Conservation (phyloP, 1,140 invertebrate species). For the Himalopsyche phryganea region DNA sequence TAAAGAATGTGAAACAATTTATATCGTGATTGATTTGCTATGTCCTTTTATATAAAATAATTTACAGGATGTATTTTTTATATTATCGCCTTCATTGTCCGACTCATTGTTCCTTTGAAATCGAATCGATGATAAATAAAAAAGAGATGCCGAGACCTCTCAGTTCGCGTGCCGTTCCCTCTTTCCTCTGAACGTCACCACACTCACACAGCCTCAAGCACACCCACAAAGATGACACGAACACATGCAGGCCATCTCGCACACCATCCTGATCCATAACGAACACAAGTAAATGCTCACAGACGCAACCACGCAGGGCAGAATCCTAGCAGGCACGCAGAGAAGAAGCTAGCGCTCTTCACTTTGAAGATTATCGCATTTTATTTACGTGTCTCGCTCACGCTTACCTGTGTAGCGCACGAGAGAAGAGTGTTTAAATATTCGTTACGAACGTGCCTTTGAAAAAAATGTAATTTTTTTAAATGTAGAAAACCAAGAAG, state of each 20-base stretch:
- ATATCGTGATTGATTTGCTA: too few species aligned
- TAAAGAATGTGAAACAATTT: too few species aligned
- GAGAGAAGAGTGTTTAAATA: constrained; percentile 7
- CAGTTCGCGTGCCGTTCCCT: constrained; percentile 15
- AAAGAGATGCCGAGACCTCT: background rate
- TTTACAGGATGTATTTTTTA: too few species aligned
- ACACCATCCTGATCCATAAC: constrained; percentile 7
- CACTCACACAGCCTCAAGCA: constrained; percentile 6
- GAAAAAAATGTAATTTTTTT: constrained; percentile 31
- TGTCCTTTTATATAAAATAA: too few species aligned
- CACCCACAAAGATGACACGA: constrained; percentile 8
- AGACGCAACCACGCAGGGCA: background rate
- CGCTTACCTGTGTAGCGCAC: background rate
- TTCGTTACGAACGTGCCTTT: constrained; percentile 39
- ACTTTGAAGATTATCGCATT: constrained; percentile 42
- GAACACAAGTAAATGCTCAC: constrained; percentile 1
- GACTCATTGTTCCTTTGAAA: constrained; percentile 9
- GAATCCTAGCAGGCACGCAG: constrained; percentile 31
- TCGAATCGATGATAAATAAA: constrained; percentile 8
- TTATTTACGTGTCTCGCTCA: constrained; percentile 32
- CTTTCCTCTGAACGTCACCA: constrained; percentile 11
- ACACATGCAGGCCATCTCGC: constrained; percentile 7
- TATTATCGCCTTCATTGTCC: constrained; percentile 3
- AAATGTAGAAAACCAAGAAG: constrained; percentile 34
- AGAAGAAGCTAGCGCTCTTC: constrained; percentile 46